phyloP scores from a whole-genome alignment of 2,113 vertebrate genomes.

The Dolichotis patagonum region DNA sequence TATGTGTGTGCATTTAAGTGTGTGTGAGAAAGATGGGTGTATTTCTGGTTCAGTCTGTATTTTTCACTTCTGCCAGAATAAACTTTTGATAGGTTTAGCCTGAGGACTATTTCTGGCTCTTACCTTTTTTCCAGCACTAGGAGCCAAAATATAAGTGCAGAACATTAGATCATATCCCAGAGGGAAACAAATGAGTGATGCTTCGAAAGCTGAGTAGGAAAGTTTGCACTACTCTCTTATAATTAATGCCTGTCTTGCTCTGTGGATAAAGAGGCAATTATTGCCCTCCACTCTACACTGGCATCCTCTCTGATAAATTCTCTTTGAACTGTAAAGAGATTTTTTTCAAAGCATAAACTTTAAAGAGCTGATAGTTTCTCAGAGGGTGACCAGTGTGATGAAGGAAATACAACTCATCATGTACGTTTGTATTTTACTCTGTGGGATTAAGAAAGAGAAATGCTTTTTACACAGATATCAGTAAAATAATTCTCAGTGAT shows the following conservation, averaged over 20 bases:
- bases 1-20: not conserved
- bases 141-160: constrained; percentile 13
- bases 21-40: not conserved
- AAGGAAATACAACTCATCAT: constrained; percentile 54
- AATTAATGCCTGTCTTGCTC: constrained; percentile 33
- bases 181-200: constrained; percentile 11
- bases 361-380: constrained; percentile 52
- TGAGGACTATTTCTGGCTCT: constrained; percentile 4
- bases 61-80: not conserved
- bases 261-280: constrained; percentile 60
- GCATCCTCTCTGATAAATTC: constrained; percentile 57
- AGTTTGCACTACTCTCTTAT: not conserved
- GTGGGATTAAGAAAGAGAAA: constrained; percentile 22
- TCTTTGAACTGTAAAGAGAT: constrained; percentile 70
- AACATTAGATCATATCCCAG: not conserved
- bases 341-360: constrained; percentile 64
- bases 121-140: constrained; percentile 31
- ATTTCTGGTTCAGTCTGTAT: not conserved
- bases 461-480: not conserved
- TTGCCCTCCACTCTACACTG: constrained; percentile 28
- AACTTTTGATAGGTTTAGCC: constrained; percentile 24
- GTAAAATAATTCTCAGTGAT: constrained; percentile 27
- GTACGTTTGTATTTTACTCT: constrained; percentile 16
- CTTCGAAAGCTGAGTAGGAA: constrained; percentile 14
- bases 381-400: constrained; percentile 44